phyloP scores from a whole-genome alignment of 2,888 invertebrate genomes.

The Orthosia cruda region DNA sequence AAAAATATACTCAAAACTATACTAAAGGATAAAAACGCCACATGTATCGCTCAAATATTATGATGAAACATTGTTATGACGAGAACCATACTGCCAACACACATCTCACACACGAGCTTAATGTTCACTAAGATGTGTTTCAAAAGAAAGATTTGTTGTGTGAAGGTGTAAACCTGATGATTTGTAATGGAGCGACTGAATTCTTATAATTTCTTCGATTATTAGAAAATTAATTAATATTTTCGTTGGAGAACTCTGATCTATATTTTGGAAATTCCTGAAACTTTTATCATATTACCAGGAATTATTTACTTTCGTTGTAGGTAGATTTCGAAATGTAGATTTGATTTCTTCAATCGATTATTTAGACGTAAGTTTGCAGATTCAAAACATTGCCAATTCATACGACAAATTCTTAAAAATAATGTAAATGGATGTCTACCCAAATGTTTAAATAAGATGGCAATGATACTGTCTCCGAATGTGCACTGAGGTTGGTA shows the following conservation, averaged over 20 bases:
- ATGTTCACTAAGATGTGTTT: conserved; percentile 46
- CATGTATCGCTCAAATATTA: conserved; percentile 59
- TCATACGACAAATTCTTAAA: not conserved
- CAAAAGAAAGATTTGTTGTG: conserved; percentile 49
- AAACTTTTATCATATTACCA: not conserved
- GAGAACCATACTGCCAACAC: conserved; percentile 62
- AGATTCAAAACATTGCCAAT: conserved; percentile 35
- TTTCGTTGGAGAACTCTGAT: conserved; percentile 42
- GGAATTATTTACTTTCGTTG: not conserved
- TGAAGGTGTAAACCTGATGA: conserved; percentile 47
- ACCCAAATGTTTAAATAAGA: conserved; percentile 9
- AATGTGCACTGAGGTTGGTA: not conserved
- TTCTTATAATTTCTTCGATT: conserved; percentile 58
- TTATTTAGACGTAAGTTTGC: conserved; percentile 35
- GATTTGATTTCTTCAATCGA: conserved; percentile 40
- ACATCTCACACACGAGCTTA: conserved; percentile 39
- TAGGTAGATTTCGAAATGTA: not conserved
- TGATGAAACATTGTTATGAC: conserved; percentile 46
- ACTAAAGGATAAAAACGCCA: conserved; percentile 33
- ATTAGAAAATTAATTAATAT: conserved; percentile 39
- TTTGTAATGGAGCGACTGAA: conserved; percentile 65
- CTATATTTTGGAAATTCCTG: not conserved
- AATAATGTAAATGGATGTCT: conserved; percentile 2
- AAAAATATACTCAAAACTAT: conserved; percentile 23
- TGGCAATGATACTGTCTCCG: conserved; percentile 30